Conservation (phyloP, 2,797 vertebrate genomes). For the Chiroxiphia lanceolata region DNA sequence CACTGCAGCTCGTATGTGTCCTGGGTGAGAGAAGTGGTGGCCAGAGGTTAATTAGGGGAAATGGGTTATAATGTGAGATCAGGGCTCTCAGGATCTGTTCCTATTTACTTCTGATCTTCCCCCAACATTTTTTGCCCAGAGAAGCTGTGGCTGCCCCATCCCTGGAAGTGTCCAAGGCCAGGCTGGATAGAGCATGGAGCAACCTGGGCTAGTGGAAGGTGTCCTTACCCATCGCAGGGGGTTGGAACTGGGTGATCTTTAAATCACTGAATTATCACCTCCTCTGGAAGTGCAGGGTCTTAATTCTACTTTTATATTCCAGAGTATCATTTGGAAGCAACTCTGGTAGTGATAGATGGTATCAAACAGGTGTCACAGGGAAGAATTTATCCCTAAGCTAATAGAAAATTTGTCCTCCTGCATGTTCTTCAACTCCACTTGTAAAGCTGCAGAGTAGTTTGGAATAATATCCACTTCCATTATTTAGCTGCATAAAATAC, state of each 20-base stretch:
- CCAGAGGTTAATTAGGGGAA: background rate
- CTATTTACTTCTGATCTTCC: background rate
- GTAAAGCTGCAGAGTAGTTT: slow-evolving; percentile 21
- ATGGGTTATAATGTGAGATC: background rate
- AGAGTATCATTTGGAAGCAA: background rate
- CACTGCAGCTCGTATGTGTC: background rate
- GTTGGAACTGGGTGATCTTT: background rate
- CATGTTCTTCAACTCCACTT: slow-evolving; percentile 11
- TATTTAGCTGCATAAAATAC: slow-evolving; percentile 66
- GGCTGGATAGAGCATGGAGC: background rate
- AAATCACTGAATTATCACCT: background rate
- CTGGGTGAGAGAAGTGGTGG: background rate
- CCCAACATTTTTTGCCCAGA: background rate
- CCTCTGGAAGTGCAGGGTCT: background rate
- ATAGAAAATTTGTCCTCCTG: slow-evolving; percentile 23
- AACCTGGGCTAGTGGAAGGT: fast-evolving
- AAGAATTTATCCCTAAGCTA: slow-evolving; percentile 13
- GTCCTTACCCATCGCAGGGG: background rate
- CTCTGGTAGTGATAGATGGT: background rate
- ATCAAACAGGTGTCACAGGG: background rate
- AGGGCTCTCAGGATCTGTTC: background rate
- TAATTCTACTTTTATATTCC: background rate
- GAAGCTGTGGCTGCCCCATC: background rate
- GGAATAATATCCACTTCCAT: slow-evolving; percentile 54
- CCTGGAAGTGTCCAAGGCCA: background rate